These are phyloP conservation scores for Xiphorhynchus elegans DNA, from an alignment of 2,113 vertebrate genomes.

Conservation along the genomic window DNA sequence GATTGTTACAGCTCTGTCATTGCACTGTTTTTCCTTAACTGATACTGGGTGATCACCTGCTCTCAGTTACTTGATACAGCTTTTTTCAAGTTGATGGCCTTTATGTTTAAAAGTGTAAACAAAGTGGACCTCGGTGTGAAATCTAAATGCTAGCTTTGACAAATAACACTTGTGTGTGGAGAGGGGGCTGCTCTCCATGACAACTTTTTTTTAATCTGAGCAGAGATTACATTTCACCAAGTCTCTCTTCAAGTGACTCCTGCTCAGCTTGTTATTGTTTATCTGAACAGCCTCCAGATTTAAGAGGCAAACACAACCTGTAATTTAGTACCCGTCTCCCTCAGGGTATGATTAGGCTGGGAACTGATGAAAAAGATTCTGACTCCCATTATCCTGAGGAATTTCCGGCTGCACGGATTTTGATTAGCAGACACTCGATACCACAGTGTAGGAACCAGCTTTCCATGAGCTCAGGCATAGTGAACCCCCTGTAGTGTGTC, in stretches of 20 bases:
- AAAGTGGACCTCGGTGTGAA: constrained; percentile 40
- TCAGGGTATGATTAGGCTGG: constrained; percentile 33
- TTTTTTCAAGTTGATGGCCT: constrained; percentile 24
- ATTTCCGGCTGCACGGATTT: constrained; percentile 31
- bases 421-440: constrained; percentile 11
- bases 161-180: constrained; percentile 4
- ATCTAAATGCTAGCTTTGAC: constrained; percentile 45
- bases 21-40: constrained; percentile 31
- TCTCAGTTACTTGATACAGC: neutral
- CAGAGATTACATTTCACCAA: constrained; percentile 1
- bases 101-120: constrained; percentile 12
- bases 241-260: neutral
- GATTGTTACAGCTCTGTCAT: constrained; percentile 55
- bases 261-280: constrained; percentile 33
- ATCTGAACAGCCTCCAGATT: neutral
- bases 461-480: neutral
- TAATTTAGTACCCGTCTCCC: constrained; percentile 40
- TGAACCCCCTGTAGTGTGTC: fast-evolving
- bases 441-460: neutral
- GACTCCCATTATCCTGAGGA: constrained; percentile 14
- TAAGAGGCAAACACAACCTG: constrained; percentile 20
- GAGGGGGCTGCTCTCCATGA: neutral
- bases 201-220: constrained; percentile 20
- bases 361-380: constrained; percentile 46
- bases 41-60: neutral